Base-by-base conservation (phyloP, 1,140 invertebrate genomes). In the Mactra quadrangularis region DNA sequence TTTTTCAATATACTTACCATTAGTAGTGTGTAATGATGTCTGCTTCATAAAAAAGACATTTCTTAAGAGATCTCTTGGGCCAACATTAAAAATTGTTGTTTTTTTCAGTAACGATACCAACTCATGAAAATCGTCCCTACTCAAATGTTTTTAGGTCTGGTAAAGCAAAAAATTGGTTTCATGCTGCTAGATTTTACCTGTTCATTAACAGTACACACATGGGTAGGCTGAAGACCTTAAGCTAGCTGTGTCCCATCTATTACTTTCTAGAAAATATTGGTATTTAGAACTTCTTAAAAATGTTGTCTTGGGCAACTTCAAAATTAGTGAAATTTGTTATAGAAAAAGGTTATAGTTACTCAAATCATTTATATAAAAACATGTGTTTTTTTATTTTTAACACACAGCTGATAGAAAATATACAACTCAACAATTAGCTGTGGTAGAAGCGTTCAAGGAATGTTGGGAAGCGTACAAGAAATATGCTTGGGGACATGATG, bases 401-500 rank as follows among this genome's bases (percentile, higher is more conserved):
- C 27, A 75, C 85, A 15, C 68, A 86, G 86, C 70, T 25, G 53
- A 71, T 53, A 85, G 89, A 35, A 55, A 81, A 13, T 50, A 85
- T 25, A 92, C 86, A 62, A 68, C 79, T 22, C 85, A 83, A 57
- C 92, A 93, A 82, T 71, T 84, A 52, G 89, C 89, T 6, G 82
- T 93, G 11, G 86, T 91, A 4, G 87, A 86, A 60, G 91, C 91
- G 1, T 92, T 93, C 83, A 86, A 82, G 64, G 92, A 93, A 82
- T 97, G 97, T 3, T 99, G 98, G 98, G 95, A 96, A 89, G 98
- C 97, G 88, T 99, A 99, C 93, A 97, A 97, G 77, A 95, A 96
- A 77, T 98, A 98, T 93, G 97, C 98, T 0, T 99, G 98, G 99
- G 99, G 99, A 79, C 97, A 99, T 89, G 99, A 99, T 93, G 98